A percentile compares a stretch with the other conserved stretches of the same genome.
Evolutionary conservation across 2,888 invertebrate genomes (phyloP).

Genomic region (Rhyacophila evoluta): DNA sequence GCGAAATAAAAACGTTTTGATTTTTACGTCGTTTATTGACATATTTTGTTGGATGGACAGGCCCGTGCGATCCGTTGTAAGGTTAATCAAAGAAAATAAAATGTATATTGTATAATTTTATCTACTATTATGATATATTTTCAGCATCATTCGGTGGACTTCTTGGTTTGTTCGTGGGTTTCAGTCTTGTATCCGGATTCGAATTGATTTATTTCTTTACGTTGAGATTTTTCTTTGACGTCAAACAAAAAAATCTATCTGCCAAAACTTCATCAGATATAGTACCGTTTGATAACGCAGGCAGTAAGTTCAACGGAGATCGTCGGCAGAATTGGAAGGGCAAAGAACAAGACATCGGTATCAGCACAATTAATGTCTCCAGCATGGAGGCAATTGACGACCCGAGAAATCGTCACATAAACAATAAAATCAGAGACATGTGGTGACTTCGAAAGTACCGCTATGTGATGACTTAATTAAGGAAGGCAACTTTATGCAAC

Average conservation of each 20-base stretch:
- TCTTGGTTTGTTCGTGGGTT: slow-evolving; percentile 77
- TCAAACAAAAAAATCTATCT: slow-evolving; percentile 39
- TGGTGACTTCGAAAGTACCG: background rate
- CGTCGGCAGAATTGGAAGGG: background rate
- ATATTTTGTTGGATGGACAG: too few relatives aligned
- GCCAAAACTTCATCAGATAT: too few relatives aligned
- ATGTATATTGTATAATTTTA: too few relatives aligned
- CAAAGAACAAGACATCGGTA: background rate
- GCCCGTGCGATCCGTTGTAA: too few relatives aligned
- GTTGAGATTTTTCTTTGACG: slow-evolving; percentile 67
- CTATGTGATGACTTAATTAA: background rate
- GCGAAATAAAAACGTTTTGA: too few relatives aligned
- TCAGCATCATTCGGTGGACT: slow-evolving; percentile 80
- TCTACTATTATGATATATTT: too few relatives aligned
- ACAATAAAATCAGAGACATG: slow-evolving; percentile 1
- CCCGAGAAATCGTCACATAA: background rate
- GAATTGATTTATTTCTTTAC: slow-evolving; percentile 75
- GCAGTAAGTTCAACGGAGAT: background rate
- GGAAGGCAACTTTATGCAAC: too few relatives aligned
- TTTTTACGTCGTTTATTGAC: too few relatives aligned
- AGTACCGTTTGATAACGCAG: background rate
- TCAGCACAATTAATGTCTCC: background rate
- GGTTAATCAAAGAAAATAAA: too few relatives aligned
- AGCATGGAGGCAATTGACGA: background rate
- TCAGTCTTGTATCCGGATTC: slow-evolving; percentile 76